Evolutionary conservation across 2,797 vertebrate genomes (phyloP), one percentile per base, ranked within the genome.

Genomic region (Bovichtus diacanthus): DNA sequence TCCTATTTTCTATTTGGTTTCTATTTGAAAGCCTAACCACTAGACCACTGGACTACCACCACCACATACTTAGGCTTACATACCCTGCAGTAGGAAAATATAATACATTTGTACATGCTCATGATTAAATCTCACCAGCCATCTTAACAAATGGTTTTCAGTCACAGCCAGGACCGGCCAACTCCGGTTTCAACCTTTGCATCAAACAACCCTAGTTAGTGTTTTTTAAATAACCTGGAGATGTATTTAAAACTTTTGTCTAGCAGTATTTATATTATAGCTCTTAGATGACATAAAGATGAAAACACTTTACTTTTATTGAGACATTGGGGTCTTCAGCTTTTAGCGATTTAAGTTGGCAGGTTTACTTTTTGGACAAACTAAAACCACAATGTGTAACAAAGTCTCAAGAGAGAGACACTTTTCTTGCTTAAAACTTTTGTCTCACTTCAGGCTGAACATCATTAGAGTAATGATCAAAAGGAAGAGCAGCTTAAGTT

Each of bases 121-220:
- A 18, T 23, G 0, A 70, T 70, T 47, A 62, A 75, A 64, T n/a
- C 29, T 66, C 6, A 41, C 76, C 31, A 55, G 39, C 4, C 31
- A 41, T 46, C 19, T 46, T 11, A 46, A 46, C 18, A 46, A 19
- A 3, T 46, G 18, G 2, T n/a, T 46, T 46, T 46, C 44, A 19
- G 44, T 19, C 6, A 54, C 4, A 50, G 21, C n/a, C 13, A 65
- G 15, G 38, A 21, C 12, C 6, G 16, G 12, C n/a, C 5, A 31
- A 16, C 50, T 43, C 2, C 1, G 3, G 4, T 54, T 13, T 29
- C 3, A 75, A 51, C 55, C 34, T 46, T 41, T 5, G 3, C 18
- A 66, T 65, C 12, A 46, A 65, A 51, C 27, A 51, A 50, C 61
- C 9, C 27, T 53, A 38, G 25, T 21, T 36, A 47, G n/a, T n/a